Base-by-base conservation (phyloP, 2,797 vertebrate species). In the Labroides dimidiatus region DNA sequence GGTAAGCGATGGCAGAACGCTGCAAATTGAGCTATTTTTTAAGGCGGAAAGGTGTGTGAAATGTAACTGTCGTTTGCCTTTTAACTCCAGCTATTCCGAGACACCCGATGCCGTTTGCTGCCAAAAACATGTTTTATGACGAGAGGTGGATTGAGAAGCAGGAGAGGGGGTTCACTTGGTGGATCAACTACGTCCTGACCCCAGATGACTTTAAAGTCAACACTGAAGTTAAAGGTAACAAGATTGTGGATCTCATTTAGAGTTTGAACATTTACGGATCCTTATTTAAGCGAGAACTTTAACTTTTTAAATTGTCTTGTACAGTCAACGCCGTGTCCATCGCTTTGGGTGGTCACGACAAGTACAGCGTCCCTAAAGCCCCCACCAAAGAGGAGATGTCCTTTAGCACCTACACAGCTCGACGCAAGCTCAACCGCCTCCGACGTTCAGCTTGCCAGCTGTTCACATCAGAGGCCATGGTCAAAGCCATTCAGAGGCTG, bases 111-210 rank as follows among this genome's bases (percentile, higher is more conserved):
- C 96, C 97, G 0, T 99, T 98, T 81, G 97, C 95, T 37, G 97
- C 97, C 47, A 97, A 96, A 86, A 99, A 98, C 78, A 95, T 99
- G 95, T 99, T 99, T 90, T 99, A 96, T 1, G 97, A 99, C 49
- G 98, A 99, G 57, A 92, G 96, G 8, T 99, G 98, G 98, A 95
- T 96, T 20, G 97, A 98, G 81, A 99, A 99, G 87, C 97, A 99
- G 78, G 95, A 99, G 69, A 89, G 93, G 16, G 96, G 96, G 12
- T 99, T 99, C 79, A 96, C 95, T 0, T 97, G 97, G 96, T 99
- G 98, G 97, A 88, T 99, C 58, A 99, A 99, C 93, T 97, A 97
- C 58, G 90, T 98, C 58, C 95, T 99, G 70, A 99, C 97, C 0
- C 97, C 98, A 0, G 97, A 98, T 69, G 96, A 98, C 76, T 96